Evolutionary conservation across 2,113 vertebrate genomes (phyloP), one percentile per base, ranked within the genome.

Genomic region (Dryoscopus gambensis): DNA sequence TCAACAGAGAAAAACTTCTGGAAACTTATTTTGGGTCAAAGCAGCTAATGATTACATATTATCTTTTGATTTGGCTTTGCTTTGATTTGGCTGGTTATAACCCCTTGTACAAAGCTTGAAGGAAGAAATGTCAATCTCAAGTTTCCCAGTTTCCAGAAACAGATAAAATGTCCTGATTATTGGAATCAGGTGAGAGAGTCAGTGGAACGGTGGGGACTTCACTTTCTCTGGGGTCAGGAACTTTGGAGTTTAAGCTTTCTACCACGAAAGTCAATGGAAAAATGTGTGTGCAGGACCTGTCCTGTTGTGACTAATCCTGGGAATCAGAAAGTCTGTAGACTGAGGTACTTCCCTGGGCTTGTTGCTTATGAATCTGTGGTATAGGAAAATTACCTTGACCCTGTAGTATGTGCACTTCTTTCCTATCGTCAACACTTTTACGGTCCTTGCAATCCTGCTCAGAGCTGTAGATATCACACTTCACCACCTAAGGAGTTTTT

Each of bases 311-410:
- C 6, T 82, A 39, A 79, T 71, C 18, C 52, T 50, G 30, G 0
- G 5, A 47, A 94, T 62, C 19, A 80, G 21, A 83, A 69, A 40
- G n/a, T 64, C 79, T 88, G n/a, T 6, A 3, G 35, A 17, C 30
- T 10, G 12, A 81, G 52, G 16, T 35, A 23, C 44, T 78, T 88
- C 73, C 73, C 35, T 71, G 70, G n/a, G 69, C 40, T 84, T 81
- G 49, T 5, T 89, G 80, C 55, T 85, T 33, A 63, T 56, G 62
- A 93, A 93, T 93, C 47, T 87, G 59, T 9, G 62, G 33, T 18
- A 33, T 63, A 91, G 94, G 70, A 94, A 95, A 92, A 89, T 88
- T 85, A 57, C 82, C 76, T 92, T 89, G 87, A 80, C 68, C 65
- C 55, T 71, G 40, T 53, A 65, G 52, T 31, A 65, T 10, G 15